A percentile compares a stretch with the other conserved stretches of the same genome.
Evolutionary conservation across 1,140 invertebrate genomes (phyloP).

Genomic region (Drosophila parvula): DNA sequence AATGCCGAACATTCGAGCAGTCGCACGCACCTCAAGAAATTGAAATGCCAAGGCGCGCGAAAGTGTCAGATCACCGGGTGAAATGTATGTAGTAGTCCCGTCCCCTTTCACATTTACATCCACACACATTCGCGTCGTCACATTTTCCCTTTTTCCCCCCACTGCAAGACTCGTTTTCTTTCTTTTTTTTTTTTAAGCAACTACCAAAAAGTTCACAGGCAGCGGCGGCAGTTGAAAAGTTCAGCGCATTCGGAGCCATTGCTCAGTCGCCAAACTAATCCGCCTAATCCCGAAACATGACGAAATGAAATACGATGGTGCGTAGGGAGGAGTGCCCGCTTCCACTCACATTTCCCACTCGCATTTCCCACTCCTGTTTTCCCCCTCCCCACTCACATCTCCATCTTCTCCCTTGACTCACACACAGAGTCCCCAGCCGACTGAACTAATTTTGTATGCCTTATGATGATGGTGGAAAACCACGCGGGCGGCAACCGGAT

Average conservation of each 20-base stretch:
- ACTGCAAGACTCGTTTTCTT: constrained; percentile 6
- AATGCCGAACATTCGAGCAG: constrained; percentile 77
- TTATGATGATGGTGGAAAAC: constrained; percentile 59
- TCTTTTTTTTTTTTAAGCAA: constrained; percentile 43
- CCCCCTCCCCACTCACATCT: constrained; percentile 5
- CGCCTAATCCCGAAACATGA: constrained; percentile 83
- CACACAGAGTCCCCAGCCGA: constrained; percentile 27
- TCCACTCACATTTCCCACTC: constrained; percentile 9
- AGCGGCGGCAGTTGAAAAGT: constrained; percentile 58
- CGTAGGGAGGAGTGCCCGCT: constrained; percentile 60
- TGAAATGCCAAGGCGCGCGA: constrained; percentile 71
- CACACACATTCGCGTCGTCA: constrained; percentile 73
- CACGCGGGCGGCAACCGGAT: constrained; percentile 41
- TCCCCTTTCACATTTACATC: constrained; percentile 38
- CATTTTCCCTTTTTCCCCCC: constrained; percentile 40
- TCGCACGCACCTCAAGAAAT: constrained; percentile 79
- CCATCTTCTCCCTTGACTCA: constrained; percentile 12
- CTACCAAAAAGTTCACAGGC: constrained; percentile 68
- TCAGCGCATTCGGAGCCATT: constrained; percentile 73
- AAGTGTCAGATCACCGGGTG: constrained; percentile 60
- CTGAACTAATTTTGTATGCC: constrained; percentile 80
- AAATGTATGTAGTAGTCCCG: constrained; percentile 27
- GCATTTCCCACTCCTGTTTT: constrained; percentile 31
- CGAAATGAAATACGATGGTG: constrained; percentile 84
- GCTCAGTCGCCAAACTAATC: constrained; percentile 81